Evolutionary conservation across 2,888 invertebrate genomes (phyloP).

Genomic region (Pollenia griseotomentosa): DNA sequence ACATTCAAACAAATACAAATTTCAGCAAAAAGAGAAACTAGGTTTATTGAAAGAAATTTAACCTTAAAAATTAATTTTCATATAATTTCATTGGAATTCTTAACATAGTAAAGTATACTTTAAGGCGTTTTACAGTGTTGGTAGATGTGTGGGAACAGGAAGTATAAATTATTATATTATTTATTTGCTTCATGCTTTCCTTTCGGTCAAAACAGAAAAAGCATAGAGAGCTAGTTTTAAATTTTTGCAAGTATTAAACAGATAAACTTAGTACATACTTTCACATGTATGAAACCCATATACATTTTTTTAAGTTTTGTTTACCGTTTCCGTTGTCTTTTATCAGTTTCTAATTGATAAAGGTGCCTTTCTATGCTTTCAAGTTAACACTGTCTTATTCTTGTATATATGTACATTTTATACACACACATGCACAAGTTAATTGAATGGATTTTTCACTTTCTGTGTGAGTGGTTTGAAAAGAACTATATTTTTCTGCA

Average conservation of each 20-base stretch:
- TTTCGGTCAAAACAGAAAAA: no score
- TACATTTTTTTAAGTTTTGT: no score
- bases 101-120: slow-evolving; percentile 51
- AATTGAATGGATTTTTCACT: not conserved
- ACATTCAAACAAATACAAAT: not conserved
- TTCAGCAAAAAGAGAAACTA: not conserved
- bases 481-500: not conserved
- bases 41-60: not conserved
- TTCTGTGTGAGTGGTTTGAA: not conserved
- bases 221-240: no score
- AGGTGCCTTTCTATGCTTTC: no score
- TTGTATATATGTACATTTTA: no score
- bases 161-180: slow-evolving; percentile 40
- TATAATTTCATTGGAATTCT: no score
- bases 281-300: no score
- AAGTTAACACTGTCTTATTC: no score
- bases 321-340: not conserved
- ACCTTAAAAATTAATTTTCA: not conserved
- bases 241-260: slow-evolving; percentile 23
- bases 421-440: not conserved
- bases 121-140: slow-evolving; percentile 54
- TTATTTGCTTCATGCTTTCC: slow-evolving; percentile 22
- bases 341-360: no score
- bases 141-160: slow-evolving; percentile 26
- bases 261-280: not conserved